A percentile compares a stretch with the other conserved stretches of the same genome.
Conservation (phyloP, 2,888 invertebrate genomes). For the Drosophila putrida region DNA sequence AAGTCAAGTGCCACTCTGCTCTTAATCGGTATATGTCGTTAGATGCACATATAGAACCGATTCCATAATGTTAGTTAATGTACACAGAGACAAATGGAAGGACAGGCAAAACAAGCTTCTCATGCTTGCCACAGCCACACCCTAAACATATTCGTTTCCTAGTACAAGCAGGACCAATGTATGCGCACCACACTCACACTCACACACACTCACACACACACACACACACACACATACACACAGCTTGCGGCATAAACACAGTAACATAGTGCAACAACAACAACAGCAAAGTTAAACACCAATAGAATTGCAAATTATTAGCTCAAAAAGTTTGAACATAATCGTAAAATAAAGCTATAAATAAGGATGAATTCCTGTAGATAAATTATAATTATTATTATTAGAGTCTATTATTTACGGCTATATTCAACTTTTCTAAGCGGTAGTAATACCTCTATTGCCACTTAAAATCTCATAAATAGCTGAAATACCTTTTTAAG, state of each 20-base stretch:
- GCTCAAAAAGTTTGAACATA: slow-evolving; percentile 11
- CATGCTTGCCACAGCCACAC: slow-evolving; percentile 50
- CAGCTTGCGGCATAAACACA: slow-evolving; percentile 5
- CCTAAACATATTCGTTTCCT: slow-evolving; percentile 42
- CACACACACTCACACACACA: slow-evolving; percentile 8
- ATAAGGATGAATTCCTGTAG: slow-evolving; percentile 1
- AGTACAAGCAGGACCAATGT: slow-evolving; percentile 22
- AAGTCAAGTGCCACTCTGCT: slow-evolving; percentile 20
- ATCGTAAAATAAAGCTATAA: slow-evolving; percentile 9
- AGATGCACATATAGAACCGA: slow-evolving; percentile 18
- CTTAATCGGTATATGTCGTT: slow-evolving; percentile 20
- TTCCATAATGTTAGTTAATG: slow-evolving; percentile 26
- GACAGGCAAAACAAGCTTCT: slow-evolving; percentile 11
- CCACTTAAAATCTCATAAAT: slow-evolving; percentile 6
- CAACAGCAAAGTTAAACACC: slow-evolving; percentile 6
- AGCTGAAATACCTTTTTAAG: neutral
- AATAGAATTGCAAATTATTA: slow-evolving; percentile 21
- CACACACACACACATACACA: slow-evolving; percentile 8
- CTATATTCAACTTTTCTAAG: slow-evolving; percentile 2
- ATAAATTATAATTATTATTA: slow-evolving; percentile 6
- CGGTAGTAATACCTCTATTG: slow-evolving; percentile 1
- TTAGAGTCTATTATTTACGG: slow-evolving; percentile 5
- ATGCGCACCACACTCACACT: slow-evolving; percentile 18
- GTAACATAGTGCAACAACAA: slow-evolving; percentile 5
- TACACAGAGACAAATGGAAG: slow-evolving; percentile 11